These are phyloP conservation scores for Acanthosoma haemorrhoidale DNA, from an alignment of 2,888 invertebrate genomes.

Conservation along the genomic window DNA sequence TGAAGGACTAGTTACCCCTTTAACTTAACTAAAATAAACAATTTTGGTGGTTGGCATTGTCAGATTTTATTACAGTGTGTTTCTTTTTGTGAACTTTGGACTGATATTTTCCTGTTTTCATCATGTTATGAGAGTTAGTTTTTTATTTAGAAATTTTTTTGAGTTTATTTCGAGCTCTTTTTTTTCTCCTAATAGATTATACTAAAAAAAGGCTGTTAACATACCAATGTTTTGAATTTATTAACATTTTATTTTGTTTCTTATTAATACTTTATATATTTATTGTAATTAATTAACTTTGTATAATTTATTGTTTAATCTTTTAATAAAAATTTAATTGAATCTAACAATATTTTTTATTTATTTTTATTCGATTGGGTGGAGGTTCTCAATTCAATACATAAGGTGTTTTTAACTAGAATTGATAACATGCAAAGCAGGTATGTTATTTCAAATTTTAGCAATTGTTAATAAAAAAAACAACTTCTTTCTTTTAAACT, in stretches of 20 bases:
- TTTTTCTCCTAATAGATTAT: background rate
- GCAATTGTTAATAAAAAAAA: background rate
- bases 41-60: slow-evolving; percentile 13
- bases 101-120: background rate
- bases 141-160: background rate
- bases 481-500: background rate
- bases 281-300: slow-evolving; percentile 27
- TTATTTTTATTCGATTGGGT: slow-evolving; percentile 11
- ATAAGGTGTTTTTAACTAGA: slow-evolving; percentile 20
- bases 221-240: slow-evolving; percentile 20
- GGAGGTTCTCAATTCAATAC: slow-evolving; percentile 15
- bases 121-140: too few species aligned
- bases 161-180: background rate
- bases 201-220: slow-evolving; percentile 20
- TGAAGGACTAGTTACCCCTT: background rate
- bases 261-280: slow-evolving; percentile 26
- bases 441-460: slow-evolving; percentile 14
- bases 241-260: slow-evolving; percentile 21
- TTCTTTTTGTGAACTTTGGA: background rate
- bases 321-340: slow-evolving; percentile 23
- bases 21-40: slow-evolving; percentile 14
- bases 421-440: slow-evolving; percentile 22
- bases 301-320: slow-evolving; percentile 23
- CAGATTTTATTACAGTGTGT: background rate
- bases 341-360: slow-evolving; percentile 28